phyloP scores from a whole-genome alignment of 2,113 vertebrate genomes.

The Muntiacus reevesi region DNA sequence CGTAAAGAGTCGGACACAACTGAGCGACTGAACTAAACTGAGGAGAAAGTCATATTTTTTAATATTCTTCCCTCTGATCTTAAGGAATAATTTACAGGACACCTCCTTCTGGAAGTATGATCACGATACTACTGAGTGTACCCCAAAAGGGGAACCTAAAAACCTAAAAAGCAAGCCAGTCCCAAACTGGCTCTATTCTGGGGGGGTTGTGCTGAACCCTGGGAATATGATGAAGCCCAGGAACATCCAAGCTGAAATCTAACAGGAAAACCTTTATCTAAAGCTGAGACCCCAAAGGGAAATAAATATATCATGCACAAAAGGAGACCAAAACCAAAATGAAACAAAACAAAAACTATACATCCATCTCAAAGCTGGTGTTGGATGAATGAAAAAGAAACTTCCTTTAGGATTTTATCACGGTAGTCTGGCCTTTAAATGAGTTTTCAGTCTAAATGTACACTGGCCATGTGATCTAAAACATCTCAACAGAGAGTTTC shows the following conservation, averaged over 20 bases:
- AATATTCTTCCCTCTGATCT: neutral
- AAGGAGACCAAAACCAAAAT: neutral
- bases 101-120: neutral
- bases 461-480: neutral
- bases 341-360: neutral
- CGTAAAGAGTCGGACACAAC: fast-evolving
- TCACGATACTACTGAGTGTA: neutral
- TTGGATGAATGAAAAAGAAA: neutral
- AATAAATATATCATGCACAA: neutral
- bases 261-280: neutral
- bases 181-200: neutral
- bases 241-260: neutral
- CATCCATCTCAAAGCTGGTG: neutral
- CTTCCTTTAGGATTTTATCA: neutral
- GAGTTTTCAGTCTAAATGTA: neutral
- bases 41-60: neutral
- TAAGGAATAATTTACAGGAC: no score
- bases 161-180: neutral
- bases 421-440: neutral
- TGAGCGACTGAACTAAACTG: neutral
- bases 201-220: neutral
- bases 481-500: neutral
- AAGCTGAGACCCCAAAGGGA: neutral
- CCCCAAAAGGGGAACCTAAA: neutral
- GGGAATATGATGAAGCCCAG: neutral